Evolutionary conservation across 2,113 vertebrate species (phyloP).

Genomic region (Eira barbara): DNA sequence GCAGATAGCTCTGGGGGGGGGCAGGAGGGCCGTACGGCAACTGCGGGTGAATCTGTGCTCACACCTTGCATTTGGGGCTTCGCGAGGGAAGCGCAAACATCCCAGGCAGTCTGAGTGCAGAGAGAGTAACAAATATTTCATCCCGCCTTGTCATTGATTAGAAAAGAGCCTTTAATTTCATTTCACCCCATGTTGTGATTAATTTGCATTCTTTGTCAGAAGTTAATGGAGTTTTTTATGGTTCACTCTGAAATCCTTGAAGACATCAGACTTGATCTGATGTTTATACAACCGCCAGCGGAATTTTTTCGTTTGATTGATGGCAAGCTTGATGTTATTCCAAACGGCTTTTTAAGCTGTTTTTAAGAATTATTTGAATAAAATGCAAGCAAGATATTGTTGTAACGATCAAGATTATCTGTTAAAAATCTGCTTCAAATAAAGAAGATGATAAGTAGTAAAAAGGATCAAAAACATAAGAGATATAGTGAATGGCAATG

Average conservation of each 20-base stretch:
- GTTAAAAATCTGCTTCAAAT: slow-evolving; percentile 91
- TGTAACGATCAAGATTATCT: slow-evolving; percentile 88
- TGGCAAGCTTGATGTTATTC: slow-evolving; percentile 90
- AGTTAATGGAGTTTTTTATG: slow-evolving; percentile 99
- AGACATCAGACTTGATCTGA: slow-evolving; percentile 99
- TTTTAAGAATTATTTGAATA: slow-evolving; percentile 94
- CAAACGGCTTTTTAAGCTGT: slow-evolving; percentile 93
- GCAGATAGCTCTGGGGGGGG: slow-evolving; percentile 71
- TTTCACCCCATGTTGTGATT: slow-evolving; percentile 99
- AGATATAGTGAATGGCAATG: slow-evolving; percentile 59
- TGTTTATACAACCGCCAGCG: slow-evolving; percentile 99
- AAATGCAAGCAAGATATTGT: slow-evolving; percentile 89
- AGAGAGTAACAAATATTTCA: slow-evolving; percentile 94
- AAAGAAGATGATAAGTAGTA: slow-evolving; percentile 83
- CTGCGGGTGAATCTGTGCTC: slow-evolving; percentile 73
- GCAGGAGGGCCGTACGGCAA: slow-evolving; percentile 54
- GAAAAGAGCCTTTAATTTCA: slow-evolving; percentile 99
- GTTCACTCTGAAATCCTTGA: slow-evolving; percentile 97
- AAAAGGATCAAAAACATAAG: slow-evolving; percentile 80
- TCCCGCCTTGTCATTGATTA: slow-evolving; percentile 99
- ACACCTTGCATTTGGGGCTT: slow-evolving; percentile 73
- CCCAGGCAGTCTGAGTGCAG: slow-evolving; percentile 74
- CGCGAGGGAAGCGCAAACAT: slow-evolving; percentile 50
- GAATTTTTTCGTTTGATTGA: slow-evolving; percentile 96
- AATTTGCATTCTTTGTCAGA: slow-evolving; percentile 99